Evolutionary conservation across 2,888 invertebrate genomes (phyloP), one percentile per base, ranked within the genome.

Genomic region (Phlogophora meticulosa): DNA sequence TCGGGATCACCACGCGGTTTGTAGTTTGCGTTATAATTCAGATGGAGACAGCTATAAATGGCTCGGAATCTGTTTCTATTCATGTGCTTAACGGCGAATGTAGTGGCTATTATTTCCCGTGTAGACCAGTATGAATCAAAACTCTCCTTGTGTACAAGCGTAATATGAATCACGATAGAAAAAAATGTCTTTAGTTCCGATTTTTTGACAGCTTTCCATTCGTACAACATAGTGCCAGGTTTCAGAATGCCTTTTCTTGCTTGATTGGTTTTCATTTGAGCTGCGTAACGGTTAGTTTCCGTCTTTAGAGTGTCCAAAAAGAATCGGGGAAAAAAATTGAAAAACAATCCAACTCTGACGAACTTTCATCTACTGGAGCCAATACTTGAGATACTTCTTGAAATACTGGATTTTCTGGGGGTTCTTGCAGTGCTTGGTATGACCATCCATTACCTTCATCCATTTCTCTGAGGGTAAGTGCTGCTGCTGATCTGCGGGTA

Each of bases 31-130:
- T 53, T 53, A 4, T 40, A 38, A 13, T 40, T 53, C 53, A 53
- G 4, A 53, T 53, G 53, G 1, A 53, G 13, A 7, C 53, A 53
- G 53, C 40, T 53, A 4, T 53, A 53, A 53, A 53, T 53, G n/a
- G 53, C 53, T 28, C 53, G 3, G 53, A 53, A 53, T 53, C 53
- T 3, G 13, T 40, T 53, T 1, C 53, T 7, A 7, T 17, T 40
- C 53, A 53, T 53, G n/a, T 53, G 53, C 40, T 53, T 53, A 1
- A n/a, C 1, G 53, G 53, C 53, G 53, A 53, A 53, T 40, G 53
- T 1, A 53, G 53, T 53, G 3, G 1, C 53, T 7, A 53, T 40
- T 53, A 53, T 53, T 53, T 53, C 40, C 40, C 40, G 53, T 4
- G 53, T 53, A 3, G 53, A 53, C 53, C 53, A 53, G 7, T 53